Base-by-base conservation (phyloP, 1,140 invertebrate genomes). In the Philopotamus ludificatus region DNA sequence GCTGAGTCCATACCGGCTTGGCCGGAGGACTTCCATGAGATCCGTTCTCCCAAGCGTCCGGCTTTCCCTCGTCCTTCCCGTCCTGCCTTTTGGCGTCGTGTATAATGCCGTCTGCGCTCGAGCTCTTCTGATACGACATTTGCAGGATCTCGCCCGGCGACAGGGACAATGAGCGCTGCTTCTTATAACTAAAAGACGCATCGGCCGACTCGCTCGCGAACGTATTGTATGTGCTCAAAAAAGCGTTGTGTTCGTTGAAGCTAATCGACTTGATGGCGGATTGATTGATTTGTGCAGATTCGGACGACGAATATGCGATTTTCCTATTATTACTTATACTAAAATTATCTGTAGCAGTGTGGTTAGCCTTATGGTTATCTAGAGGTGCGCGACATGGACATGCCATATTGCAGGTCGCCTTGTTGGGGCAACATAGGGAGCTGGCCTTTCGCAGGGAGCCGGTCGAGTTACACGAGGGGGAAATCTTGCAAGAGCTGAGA, bases 1-100 rank as follows among this genome's bases (percentile, higher is more conserved):
- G 80, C 4, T 83, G 72, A 67, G 84, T 82, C 2, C 79, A 73
- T 0, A 78, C 78, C 2, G 79, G 79, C 44, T 81, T 81, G 1
- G 78, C 79, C 1, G 79, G 79, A 0, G 79, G 77, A 67, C 74
- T 79, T 2, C 76, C 76, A 22, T 77, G 68, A 67, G 75, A 76
- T 0, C 71, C 72, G 61, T 79, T 78, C 77, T 72, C 74, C 4
- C 76, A 79, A 55, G 67, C 65, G 10, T 55, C 61, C 9, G 26
- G 8, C 18, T 54, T 54, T 10, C 4, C 28, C 3, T 55, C 61
- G 16, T 34, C 64, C 21, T 28, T 47, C 7, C 12, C 16, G 3
- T 28, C 16, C n/a, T 34, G n/a, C 50, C 21, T 25, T 16, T 50
- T 50, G 12, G 23, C n/a, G 3, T 2, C 21, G 21, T 57, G 54